phyloP scores from a whole-genome alignment of 2,113 vertebrate genomes.

The Neodontobutis hainanensis region DNA sequence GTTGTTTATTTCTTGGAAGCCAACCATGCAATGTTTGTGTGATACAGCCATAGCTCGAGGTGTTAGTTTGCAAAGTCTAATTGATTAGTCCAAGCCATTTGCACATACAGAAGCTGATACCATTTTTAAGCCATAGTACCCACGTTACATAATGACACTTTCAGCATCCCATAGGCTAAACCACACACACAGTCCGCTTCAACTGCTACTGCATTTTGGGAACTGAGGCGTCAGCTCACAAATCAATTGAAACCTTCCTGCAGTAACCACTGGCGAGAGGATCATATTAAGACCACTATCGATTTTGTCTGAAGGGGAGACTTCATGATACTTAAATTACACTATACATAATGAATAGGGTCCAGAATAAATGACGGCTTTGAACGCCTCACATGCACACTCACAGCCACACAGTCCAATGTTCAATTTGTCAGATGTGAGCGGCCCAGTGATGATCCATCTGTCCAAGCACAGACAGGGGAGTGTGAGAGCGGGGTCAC shows the following conservation, averaged over 20 bases:
- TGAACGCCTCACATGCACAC: constrained; percentile 32
- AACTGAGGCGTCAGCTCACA: constrained; percentile 59
- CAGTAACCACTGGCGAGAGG: constrained; percentile 58
- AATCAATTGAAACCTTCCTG: constrained; percentile 70
- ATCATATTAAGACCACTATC: constrained; percentile 70
- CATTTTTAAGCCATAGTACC: not conserved
- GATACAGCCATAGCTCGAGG: too few relatives aligned
- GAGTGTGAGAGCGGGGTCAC: constrained; percentile 64
- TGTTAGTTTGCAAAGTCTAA: too few relatives aligned
- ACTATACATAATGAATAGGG: constrained; percentile 66
- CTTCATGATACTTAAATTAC: constrained; percentile 57
- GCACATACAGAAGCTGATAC: not conserved
- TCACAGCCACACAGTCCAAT: constrained; percentile 6
- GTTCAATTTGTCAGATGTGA: constrained; percentile 61
- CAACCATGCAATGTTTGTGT: too few relatives aligned
- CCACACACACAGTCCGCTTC: constrained; percentile 2
- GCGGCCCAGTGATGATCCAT: constrained; percentile 63
- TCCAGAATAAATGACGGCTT: constrained; percentile 44
- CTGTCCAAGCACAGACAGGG: constrained; percentile 68
- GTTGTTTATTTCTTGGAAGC: too few relatives aligned
- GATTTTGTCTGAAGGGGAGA: constrained; percentile 62
- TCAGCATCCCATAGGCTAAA: not conserved
- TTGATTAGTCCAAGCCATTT: not conserved
- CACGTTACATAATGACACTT: constrained; percentile 24
- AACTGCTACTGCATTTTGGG: constrained; percentile 14